Evolutionary conservation across 2,888 invertebrate species (phyloP).

Genomic region (Stenodera caucasica): DNA sequence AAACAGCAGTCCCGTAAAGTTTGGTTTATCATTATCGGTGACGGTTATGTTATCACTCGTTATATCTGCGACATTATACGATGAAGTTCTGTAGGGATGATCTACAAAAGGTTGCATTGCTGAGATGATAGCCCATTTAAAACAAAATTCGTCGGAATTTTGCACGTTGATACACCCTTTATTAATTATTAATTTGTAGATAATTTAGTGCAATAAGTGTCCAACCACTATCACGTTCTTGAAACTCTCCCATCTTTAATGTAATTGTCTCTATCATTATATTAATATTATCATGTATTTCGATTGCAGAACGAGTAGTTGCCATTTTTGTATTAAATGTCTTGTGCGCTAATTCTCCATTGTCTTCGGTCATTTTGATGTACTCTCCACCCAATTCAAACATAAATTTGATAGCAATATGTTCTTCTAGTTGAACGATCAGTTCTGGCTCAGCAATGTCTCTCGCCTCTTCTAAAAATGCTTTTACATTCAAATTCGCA

Average conservation of each 20-base stretch:
- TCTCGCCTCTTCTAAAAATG: neutral
- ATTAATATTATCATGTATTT: neutral
- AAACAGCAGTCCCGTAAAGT: neutral
- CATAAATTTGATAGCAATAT: neutral
- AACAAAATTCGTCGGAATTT: slow-evolving; percentile 37
- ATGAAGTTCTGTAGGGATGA: slow-evolving; percentile 22
- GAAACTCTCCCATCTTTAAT: slow-evolving; percentile 34
- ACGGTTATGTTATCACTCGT: neutral
- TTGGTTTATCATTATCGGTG: too few relatives aligned
- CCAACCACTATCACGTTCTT: slow-evolving; percentile 37
- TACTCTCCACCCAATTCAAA: neutral
- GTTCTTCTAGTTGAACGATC: neutral
- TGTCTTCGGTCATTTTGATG: neutral
- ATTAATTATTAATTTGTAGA: slow-evolving; percentile 34
- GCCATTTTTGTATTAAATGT: neutral
- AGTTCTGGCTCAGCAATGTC: neutral
- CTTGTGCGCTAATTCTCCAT: neutral
- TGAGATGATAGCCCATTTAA: slow-evolving; percentile 36
- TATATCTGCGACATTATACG: slow-evolving; percentile 18
- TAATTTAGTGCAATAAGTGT: slow-evolving; percentile 29
- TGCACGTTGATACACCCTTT: slow-evolving; percentile 37
- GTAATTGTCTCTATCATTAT: slow-evolving; percentile 25
- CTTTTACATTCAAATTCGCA: neutral
- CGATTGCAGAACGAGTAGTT: too few relatives aligned
- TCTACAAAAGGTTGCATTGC: slow-evolving; percentile 28